Conservation (phyloP, 1,140 invertebrate species). For the Diplogasteroides magnus region DNA sequence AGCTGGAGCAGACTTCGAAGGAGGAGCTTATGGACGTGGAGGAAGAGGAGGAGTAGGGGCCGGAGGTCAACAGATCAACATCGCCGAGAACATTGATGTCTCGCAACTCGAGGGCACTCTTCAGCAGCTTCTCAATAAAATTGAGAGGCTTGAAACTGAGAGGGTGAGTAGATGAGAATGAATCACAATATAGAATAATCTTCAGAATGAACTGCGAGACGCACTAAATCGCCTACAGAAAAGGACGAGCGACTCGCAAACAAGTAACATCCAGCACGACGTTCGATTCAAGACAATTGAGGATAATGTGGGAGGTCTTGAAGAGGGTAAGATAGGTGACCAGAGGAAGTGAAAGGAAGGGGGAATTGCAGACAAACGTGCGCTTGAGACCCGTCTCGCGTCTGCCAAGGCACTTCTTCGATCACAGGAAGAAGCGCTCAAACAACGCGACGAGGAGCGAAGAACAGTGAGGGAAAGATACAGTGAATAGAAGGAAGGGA, state of each 20-base stretch:
- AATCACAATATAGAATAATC: neutral
- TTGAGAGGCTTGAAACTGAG: slow-evolving; percentile 48
- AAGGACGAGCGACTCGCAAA: slow-evolving; percentile 48
- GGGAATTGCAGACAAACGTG: slow-evolving; percentile 44
- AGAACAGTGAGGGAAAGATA: neutral
- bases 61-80: slow-evolving; percentile 21
- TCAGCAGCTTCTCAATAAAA: slow-evolving; percentile 40
- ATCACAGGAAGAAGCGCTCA: slow-evolving; percentile 54
- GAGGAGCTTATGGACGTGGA: slow-evolving; percentile 28
- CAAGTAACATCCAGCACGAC: slow-evolving; percentile 50
- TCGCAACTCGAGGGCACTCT: slow-evolving; percentile 43
- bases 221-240: slow-evolving; percentile 51
- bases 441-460: slow-evolving; percentile 31
- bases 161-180: slow-evolving; percentile 30
- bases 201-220: slow-evolving; percentile 49
- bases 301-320: slow-evolving; percentile 44
- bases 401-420: slow-evolving; percentile 51
- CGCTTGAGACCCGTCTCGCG: slow-evolving; percentile 42
- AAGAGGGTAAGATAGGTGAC: slow-evolving; percentile 40
- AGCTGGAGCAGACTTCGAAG: slow-evolving; percentile 32
- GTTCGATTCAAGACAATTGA: slow-evolving; percentile 50
- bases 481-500: neutral
- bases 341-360: neutral
- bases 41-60: neutral
- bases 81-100: slow-evolving; percentile 30